Base-by-base conservation (phyloP, 2,797 vertebrate species). In the Enteromius argenteus region DNA sequence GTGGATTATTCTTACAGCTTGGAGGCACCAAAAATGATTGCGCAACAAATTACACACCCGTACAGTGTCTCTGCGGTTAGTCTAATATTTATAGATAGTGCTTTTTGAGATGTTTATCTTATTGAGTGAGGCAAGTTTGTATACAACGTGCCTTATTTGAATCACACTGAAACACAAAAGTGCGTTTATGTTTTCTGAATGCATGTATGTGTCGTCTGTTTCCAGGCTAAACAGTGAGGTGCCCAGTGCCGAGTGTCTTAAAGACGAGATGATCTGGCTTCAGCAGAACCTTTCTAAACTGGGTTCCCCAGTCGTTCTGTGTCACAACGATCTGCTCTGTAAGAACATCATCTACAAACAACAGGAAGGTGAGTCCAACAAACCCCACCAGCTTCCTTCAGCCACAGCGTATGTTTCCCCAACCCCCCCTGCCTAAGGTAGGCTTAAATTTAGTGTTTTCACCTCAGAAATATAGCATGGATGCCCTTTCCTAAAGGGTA, bases 261-360 rank as follows among this genome's bases (percentile, higher is more conserved):
- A 96, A 84, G 96, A 96, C 69, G 98, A 99, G 92, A 96, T 99
- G 96, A 83, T 96, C 86, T 99, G 97, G 97, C 96, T 99, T 91
- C 96, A 98, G 92, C 96, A 98, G 89, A 95, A 92, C 88, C 94
- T 99, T 87, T 98, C 98, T 27, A 94, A 94, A 88, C 92, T 99
- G 90, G 97, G 96, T 84, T 99, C 98, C 0, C 98, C 98, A 0
- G 97, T 99, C 71, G 98, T 99, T n/a, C 97, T 99, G 81, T 99
- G 98, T 93, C 98, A 99, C 94, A 99, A 99, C 19, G 98, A 99
- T 91, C 96, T 99, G 77, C 95, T 99, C 90, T 99, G 97, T 96
- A 99, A 99, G 95, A 99, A 99, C 92, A 99, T 99, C 92, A 99
- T 99, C 94, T 99, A 95, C 94, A 98, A 97, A 91, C 93, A 96